A percentile compares a stretch with the other conserved stretches of the same genome.
Conservation (phyloP, 2,888 invertebrate species). For the Mythimna lalbum region DNA sequence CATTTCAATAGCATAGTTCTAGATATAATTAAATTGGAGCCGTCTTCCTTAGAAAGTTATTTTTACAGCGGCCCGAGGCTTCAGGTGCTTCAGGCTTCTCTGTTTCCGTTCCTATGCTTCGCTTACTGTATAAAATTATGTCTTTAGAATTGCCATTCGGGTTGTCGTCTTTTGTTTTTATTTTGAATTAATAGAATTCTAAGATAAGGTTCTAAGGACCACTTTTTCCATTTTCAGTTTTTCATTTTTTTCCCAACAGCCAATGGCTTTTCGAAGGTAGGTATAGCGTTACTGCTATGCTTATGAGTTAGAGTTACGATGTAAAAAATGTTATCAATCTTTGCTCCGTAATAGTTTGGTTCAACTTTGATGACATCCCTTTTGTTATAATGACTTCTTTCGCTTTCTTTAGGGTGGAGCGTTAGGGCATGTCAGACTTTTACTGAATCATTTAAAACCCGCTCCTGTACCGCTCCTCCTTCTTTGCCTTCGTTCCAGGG, state of each 20-base stretch:
- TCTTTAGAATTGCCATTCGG: conserved; percentile 16
- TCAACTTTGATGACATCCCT: neutral
- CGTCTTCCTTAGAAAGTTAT: conserved; percentile 24
- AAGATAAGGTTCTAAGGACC: neutral
- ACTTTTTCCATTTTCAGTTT: neutral
- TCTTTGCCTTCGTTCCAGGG: too few relatives aligned
- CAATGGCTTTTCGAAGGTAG: neutral
- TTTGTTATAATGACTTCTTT: too few relatives aligned
- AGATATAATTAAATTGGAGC: conserved; percentile 35
- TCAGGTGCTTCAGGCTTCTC: conserved; percentile 31
- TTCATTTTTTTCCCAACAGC: neutral
- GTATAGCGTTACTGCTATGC: neutral
- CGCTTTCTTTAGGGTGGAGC: too few relatives aligned
- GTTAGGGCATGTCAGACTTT: too few relatives aligned
- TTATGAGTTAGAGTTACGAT: neutral
- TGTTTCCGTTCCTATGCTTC: conserved; percentile 23
- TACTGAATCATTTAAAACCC: too few relatives aligned
- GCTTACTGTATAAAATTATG: conserved; percentile 31
- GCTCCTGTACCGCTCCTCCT: too few relatives aligned
- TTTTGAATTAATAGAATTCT: neutral
- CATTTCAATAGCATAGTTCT: too few relatives aligned
- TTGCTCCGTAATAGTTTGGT: neutral
- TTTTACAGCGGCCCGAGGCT: conserved; percentile 21
- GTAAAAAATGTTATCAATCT: neutral
- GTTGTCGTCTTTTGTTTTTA: conserved; percentile 1